Conservation (phyloP, 2,888 invertebrate genomes). For the Acleris laterana region DNA sequence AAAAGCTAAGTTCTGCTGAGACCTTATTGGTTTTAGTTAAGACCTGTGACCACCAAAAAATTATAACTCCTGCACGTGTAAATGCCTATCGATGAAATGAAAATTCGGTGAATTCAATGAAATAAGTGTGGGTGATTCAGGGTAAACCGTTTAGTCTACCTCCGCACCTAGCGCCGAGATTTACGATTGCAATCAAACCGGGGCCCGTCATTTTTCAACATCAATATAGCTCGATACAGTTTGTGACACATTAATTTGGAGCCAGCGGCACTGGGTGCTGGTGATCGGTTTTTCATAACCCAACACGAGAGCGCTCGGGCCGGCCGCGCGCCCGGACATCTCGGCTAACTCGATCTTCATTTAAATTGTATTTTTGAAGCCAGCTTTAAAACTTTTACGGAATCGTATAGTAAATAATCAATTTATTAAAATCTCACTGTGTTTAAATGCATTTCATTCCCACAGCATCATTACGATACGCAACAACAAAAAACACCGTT, state of each 20-base stretch:
- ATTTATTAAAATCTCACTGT: neutral
- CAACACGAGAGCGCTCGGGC: constrained; percentile 21
- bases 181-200: constrained; percentile 65
- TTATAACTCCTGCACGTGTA: no score
- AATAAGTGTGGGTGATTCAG: no score
- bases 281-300: constrained; percentile 61
- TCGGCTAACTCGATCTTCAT: constrained; percentile 34
- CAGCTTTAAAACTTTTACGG: neutral
- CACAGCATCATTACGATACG: neutral
- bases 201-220: constrained; percentile 65
- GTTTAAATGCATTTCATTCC: neutral
- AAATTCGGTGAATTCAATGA: no score
- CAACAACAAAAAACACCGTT: neutral
- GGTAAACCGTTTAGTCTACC: neutral
- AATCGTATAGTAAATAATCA: neutral
- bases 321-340: constrained; percentile 24
- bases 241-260: constrained; percentile 69
- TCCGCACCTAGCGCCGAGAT: constrained; percentile 47
- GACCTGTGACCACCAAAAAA: no score
- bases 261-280: constrained; percentile 48
- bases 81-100: no score
- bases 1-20: no score
- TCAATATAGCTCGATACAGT: constrained; percentile 62
- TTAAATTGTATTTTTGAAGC: constrained; percentile 20
- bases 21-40: no score